Evolutionary conservation across 2,113 vertebrate genomes (phyloP).

Genomic region (Tachuris rubrigastra): DNA sequence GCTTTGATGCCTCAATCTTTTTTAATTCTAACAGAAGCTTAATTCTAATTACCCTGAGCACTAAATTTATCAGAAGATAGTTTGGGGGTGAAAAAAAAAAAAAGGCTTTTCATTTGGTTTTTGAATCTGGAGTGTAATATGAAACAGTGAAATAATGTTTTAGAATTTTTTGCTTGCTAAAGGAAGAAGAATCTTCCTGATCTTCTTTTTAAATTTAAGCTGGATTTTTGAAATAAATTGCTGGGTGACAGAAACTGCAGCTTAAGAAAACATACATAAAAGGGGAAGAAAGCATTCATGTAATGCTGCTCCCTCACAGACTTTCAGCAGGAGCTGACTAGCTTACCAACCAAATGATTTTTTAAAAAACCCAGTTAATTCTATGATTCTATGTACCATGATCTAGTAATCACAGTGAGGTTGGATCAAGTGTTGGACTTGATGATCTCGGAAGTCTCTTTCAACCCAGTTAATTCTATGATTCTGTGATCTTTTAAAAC

Average conservation of each 20-base stretch:
- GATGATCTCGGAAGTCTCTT: no score
- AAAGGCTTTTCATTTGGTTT: background rate
- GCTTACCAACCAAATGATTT: background rate
- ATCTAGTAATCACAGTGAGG: no score
- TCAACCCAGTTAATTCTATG: no score
- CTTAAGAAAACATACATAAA: background rate
- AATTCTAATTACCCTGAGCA: background rate
- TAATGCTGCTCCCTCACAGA: background rate
- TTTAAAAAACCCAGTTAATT: background rate
- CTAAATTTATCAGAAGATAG: background rate
- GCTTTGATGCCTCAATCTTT: background rate
- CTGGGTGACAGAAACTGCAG: background rate
- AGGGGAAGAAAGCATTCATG: background rate
- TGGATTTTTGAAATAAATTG: background rate
- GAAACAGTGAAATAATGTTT: background rate
- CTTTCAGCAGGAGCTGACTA: background rate
- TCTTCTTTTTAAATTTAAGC: background rate
- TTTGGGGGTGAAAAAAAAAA: background rate
- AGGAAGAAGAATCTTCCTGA: background rate
- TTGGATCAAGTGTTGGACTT: no score
- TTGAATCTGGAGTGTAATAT: background rate
- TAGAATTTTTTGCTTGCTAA: background rate
- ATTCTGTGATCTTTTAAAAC: background rate
- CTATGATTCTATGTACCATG: no score
- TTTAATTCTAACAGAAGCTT: background rate